Evolutionary conservation across 2,797 vertebrate species (phyloP).

Genomic region (Sebastolobus altivelis): DNA sequence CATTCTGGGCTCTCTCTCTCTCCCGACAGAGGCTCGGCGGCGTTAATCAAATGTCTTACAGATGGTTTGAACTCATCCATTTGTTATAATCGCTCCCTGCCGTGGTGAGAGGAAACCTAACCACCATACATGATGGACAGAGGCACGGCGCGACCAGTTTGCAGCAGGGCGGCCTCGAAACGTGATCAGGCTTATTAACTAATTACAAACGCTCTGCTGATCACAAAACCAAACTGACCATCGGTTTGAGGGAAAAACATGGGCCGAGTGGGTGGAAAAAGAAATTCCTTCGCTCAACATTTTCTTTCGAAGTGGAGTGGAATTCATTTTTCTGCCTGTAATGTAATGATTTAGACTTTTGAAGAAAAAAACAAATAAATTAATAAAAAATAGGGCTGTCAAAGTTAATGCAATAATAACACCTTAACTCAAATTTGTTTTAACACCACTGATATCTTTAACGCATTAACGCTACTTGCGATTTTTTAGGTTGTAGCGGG

Average conservation of each 20-base stretch:
- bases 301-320: conserved; percentile 49
- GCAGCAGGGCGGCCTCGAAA: conserved; percentile 42
- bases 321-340: conserved; percentile 53
- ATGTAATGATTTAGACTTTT: conserved; percentile 50
- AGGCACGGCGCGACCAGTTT: conserved; percentile 75
- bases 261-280: conserved; percentile 44
- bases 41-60: conserved; percentile 88
- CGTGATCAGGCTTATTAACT: conserved; percentile 56
- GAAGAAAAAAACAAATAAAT: background rate
- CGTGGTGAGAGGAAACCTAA: conserved; percentile 70
- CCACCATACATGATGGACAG: conserved; percentile 75
- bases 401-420: too few species aligned
- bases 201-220: conserved; percentile 55
- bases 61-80: conserved; percentile 87
- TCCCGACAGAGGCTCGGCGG: conserved; percentile 56
- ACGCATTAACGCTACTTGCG: too few species aligned
- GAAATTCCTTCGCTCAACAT: conserved; percentile 50
- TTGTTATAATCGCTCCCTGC: conserved; percentile 84
- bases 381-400: background rate
- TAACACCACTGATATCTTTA: too few species aligned
- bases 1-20: conserved; percentile 48
- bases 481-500: too few species aligned
- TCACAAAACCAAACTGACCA: conserved; percentile 43
- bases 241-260: conserved; percentile 34
- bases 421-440: too few species aligned